Conservation (phyloP, 2,888 invertebrate species). For the Diplolepis rosae region DNA sequence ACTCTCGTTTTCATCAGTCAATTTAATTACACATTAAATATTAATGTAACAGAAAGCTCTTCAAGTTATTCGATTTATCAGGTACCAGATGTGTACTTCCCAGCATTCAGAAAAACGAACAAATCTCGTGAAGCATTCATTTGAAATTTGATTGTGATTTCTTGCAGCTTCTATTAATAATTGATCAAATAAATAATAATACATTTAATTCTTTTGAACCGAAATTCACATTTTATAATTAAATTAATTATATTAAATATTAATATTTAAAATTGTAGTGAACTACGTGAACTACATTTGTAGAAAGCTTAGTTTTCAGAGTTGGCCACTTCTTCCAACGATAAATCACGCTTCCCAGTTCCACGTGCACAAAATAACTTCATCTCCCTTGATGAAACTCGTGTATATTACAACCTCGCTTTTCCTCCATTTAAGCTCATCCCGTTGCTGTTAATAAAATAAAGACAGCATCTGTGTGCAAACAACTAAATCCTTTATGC, state of each 20-base stretch:
- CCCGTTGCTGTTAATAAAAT: not conserved
- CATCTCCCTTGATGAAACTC: conserved; percentile 16
- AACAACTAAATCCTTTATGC: not conserved
- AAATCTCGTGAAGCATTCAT: no score
- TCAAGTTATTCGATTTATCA: conserved; percentile 8
- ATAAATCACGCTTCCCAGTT: conserved; percentile 25
- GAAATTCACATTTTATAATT: no score
- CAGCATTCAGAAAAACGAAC: not conserved
- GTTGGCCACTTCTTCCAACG: conserved; percentile 1
- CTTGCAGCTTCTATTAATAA: no score
- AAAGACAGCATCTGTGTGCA: not conserved
- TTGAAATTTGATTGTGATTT: no score
- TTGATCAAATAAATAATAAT: no score
- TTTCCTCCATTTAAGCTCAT: conserved; percentile 15
- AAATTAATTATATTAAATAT: no score
- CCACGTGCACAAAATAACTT: conserved; percentile 9
- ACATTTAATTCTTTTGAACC: no score
- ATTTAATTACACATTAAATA: conserved; percentile 15
- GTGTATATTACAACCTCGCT: conserved; percentile 10
- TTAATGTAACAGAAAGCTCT: not conserved
- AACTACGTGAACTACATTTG: conserved; percentile 3
- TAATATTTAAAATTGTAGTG: no score
- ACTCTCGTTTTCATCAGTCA: conserved; percentile 9
- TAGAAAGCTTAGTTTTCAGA: conserved; percentile 13
- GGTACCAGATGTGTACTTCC: not conserved